These are phyloP conservation scores for Branchipolynoe longqiensis DNA, from an alignment of 2,888 invertebrate genomes.

Conservation along the genomic window DNA sequence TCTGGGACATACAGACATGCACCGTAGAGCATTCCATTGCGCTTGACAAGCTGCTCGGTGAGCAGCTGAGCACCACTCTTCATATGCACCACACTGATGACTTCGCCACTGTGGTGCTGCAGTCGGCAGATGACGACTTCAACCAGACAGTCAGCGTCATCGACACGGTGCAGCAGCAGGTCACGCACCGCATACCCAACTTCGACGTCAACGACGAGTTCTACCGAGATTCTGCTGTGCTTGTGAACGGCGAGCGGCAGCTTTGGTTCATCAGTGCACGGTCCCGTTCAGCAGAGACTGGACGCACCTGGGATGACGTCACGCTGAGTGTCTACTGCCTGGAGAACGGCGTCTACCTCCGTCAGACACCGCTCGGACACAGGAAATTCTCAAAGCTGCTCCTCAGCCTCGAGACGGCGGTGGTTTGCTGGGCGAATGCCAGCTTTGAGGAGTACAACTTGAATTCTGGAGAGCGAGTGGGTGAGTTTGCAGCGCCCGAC, in stretches of 20 bases:
- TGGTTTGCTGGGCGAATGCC: conserved; percentile 62
- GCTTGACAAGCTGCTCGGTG: conserved; percentile 38
- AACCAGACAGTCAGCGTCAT: conserved; percentile 63
- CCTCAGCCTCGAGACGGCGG: not conserved
- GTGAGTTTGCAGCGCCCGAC: conserved; percentile 58
- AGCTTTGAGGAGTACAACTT: conserved; percentile 61
- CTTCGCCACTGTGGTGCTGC: conserved; percentile 59
- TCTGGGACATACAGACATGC: conserved; percentile 64
- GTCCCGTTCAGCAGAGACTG: conserved; percentile 44
- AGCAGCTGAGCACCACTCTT: conserved; percentile 23
- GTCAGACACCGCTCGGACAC: conserved; percentile 56
- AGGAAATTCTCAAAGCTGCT: conserved; percentile 52
- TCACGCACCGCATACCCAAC: conserved; percentile 32
- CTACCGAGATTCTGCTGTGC: conserved; percentile 60
- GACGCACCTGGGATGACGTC: conserved; percentile 52
- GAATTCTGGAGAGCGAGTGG: conserved; percentile 3
- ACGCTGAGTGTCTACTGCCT: conserved; percentile 57
- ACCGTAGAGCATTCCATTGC: conserved; percentile 31
- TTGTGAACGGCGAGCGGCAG: conserved; percentile 23
- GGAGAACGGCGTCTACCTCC: not conserved
- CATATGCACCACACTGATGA: conserved; percentile 57
- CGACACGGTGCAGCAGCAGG: conserved; percentile 10
- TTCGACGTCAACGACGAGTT: conserved; percentile 67
- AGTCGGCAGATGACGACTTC: conserved; percentile 65
- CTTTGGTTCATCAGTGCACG: conserved; percentile 62